A percentile compares a stretch with the other conserved stretches of the same genome.
These are phyloP conservation scores for Drosophila falleni DNA, from an alignment of 2,888 invertebrate species.

Conservation along the genomic window DNA sequence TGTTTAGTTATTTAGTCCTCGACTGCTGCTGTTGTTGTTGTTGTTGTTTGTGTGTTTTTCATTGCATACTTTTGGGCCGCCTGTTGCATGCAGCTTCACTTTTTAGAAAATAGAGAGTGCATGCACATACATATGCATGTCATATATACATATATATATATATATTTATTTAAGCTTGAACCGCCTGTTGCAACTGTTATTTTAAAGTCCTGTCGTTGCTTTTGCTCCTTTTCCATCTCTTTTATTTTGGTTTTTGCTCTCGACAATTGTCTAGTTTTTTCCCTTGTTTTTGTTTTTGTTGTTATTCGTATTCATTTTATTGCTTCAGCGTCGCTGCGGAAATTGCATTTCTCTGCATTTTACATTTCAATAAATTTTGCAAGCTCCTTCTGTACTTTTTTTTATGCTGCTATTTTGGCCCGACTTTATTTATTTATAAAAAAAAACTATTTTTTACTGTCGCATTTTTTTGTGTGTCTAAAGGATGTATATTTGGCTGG, in stretches of 20 bases:
- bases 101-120: slow-evolving; percentile 29
- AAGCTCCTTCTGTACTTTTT: slow-evolving; percentile 37
- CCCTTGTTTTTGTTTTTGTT: slow-evolving; percentile 23
- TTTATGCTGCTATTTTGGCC: slow-evolving; percentile 53
- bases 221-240: slow-evolving; percentile 15
- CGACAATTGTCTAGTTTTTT: slow-evolving; percentile 59
- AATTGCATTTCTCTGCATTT: slow-evolving; percentile 80
- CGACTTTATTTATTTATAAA: slow-evolving; percentile 63
- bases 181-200: slow-evolving; percentile 63
- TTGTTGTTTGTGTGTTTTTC: slow-evolving; percentile 6
- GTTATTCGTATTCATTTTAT: slow-evolving; percentile 41
- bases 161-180: slow-evolving; percentile 16
- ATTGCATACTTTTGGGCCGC: slow-evolving; percentile 77
- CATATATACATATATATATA: neutral
- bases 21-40: slow-evolving; percentile 15
- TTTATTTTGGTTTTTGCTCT: slow-evolving; percentile 55
- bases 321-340: slow-evolving; percentile 62
- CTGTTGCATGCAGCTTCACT: slow-evolving; percentile 74
- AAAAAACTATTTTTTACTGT: slow-evolving; percentile 40
- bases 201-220: slow-evolving; percentile 54
- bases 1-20: slow-evolving; percentile 72
- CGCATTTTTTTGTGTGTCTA: slow-evolving; percentile 19
- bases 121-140: slow-evolving; percentile 6
- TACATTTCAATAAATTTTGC: slow-evolving; percentile 75
- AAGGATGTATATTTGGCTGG: slow-evolving; percentile 54